Conservation (phyloP, 2,113 vertebrate species). For the Macheiramphus alcinus region DNA sequence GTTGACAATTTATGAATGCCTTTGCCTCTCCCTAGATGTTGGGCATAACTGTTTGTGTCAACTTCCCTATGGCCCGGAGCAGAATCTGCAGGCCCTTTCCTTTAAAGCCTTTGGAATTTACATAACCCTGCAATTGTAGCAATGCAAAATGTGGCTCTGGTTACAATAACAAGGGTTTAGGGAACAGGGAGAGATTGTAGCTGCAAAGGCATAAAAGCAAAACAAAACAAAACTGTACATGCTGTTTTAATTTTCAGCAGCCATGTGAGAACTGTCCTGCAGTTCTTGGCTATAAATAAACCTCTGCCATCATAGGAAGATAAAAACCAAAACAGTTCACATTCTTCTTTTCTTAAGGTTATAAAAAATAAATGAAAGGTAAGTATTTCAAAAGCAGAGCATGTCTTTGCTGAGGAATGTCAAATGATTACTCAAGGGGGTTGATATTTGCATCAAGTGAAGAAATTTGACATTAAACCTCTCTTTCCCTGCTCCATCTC, state of each 20-base stretch:
- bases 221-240: conserved; percentile 60
- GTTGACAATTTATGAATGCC: conserved; percentile 21
- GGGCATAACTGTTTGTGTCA: conserved; percentile 26
- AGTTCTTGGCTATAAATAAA: conserved; percentile 65
- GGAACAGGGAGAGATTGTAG: conserved; percentile 39
- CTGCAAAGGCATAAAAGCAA: conserved; percentile 52
- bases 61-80: neutral
- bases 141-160: conserved; percentile 65
- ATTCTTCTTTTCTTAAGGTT: conserved; percentile 39
- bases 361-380: conserved; percentile 27
- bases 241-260: conserved; percentile 68
- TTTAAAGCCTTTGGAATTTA: conserved; percentile 65
- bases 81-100: conserved; percentile 24
- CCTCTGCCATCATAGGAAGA: conserved; percentile 54
- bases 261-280: conserved; percentile 64
- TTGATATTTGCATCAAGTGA: conserved; percentile 3
- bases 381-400: conserved; percentile 38
- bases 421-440: neutral
- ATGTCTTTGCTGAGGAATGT: neutral
- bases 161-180: conserved; percentile 69
- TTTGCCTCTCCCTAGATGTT: conserved; percentile 6
- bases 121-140: conserved; percentile 67
- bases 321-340: conserved; percentile 37
- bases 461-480: neutral
- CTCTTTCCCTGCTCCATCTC: neutral